Conservation (phyloP, 2,797 vertebrate genomes). For the Falco biarmicus region DNA sequence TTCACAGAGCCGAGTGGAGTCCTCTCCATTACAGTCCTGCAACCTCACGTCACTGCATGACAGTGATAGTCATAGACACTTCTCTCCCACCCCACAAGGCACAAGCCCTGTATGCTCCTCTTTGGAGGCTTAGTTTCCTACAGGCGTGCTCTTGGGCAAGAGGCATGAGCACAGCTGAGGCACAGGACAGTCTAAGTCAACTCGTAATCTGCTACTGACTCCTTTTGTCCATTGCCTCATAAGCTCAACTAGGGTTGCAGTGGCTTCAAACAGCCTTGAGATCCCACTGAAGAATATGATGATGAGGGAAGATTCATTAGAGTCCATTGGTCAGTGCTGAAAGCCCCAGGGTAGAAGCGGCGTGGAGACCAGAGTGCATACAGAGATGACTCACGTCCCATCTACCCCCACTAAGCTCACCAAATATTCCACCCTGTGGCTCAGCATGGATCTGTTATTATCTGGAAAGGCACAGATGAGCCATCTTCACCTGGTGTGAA, state of each 20-base stretch:
- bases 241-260: not conserved
- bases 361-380: not conserved
- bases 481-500: not conserved
- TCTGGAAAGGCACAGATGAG: not conserved
- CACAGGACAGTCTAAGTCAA: not conserved
- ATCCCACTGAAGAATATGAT: not conserved
- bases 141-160: not conserved
- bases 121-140: not conserved
- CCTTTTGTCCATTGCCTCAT: not conserved
- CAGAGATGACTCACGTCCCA: not conserved
- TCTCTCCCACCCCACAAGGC: not conserved
- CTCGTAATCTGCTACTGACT: not conserved
- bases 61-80: too few species aligned
- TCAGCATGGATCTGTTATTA: not conserved
- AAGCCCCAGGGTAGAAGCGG: not conserved
- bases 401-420: not conserved
- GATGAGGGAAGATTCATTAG: not conserved
- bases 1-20: not conserved
- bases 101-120: not conserved
- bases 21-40: not conserved
- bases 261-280: not conserved
- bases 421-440: not conserved
- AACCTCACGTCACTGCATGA: accelerated
- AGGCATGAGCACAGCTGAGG: not conserved
- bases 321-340: not conserved